Evolutionary conservation across 2,888 invertebrate genomes (phyloP), one percentile per base, ranked within the genome.

Genomic region (Parelbella ahira): DNA sequence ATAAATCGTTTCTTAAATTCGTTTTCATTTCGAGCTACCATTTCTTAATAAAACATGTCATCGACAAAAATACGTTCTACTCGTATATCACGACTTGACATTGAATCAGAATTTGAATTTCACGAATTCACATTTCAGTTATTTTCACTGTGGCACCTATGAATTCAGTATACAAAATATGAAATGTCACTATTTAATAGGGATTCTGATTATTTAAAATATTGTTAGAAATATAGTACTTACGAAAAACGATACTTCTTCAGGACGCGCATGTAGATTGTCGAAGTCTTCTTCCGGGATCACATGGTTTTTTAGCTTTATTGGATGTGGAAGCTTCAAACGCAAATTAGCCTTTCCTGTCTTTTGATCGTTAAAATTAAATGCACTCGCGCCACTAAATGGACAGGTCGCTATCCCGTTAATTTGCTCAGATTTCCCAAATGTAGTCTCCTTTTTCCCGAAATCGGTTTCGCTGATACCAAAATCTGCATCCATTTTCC

Each of bases 251-350:
- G 70, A 56, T 8, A 70, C 55, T 39, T 77, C 79, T 15, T 72
- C 74, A 3, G 69, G 56, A 1, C 66, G 66, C 6, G 77, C 76
- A 51, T 86, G 74, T 13, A 86, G 59, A 2, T 63, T 63, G 37
- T 87, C 87, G 9, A 69, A 64, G 30, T 67, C 73, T 49, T 82
- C 79, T 8, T 68, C 72, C 4, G 56, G 51, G 24, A 57, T 54
- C 8, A 70, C 44, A 49, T 73, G 69, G 45, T 86, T 82, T 53
- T 68, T 74, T 58, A 87, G 54, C 48, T 64, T 68, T 37, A 84
- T 59, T 2, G 84, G 80, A 21, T 74, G 78, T n/a, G 76, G 70
- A 48, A 86, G 75, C 63, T 80, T 81, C 3, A 87, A 58, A 9
- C 72, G 69, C 25, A 84, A 63, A 29, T 69, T 70, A 1, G 73